Percentiles rank a stretch among this genome's conserved stretches.
phyloP scores from a whole-genome alignment of 2,888 invertebrate genomes.

The Tachystola acroxantha region DNA sequence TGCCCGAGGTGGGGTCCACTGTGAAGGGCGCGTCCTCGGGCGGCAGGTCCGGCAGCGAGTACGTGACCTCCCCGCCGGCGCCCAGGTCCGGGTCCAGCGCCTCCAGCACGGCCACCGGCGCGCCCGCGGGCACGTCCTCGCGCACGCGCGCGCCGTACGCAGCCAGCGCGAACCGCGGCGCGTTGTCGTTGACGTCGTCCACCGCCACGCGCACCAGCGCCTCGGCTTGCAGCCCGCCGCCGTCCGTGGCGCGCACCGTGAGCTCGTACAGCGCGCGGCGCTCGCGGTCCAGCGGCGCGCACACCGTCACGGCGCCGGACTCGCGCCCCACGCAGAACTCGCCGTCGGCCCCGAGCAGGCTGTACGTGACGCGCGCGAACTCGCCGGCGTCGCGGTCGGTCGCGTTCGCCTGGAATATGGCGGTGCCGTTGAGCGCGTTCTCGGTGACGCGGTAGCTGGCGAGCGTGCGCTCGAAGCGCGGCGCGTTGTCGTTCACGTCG shows the following conservation, averaged over 20 bases:
- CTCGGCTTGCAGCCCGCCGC: slow-evolving; percentile 87
- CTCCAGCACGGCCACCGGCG: slow-evolving; percentile 90
- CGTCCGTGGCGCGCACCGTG: slow-evolving; percentile 88
- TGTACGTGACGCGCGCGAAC: slow-evolving; percentile 87
- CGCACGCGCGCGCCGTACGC: slow-evolving; percentile 89
- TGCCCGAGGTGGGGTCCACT: slow-evolving; percentile 91
- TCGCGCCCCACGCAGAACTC: slow-evolving; percentile 89
- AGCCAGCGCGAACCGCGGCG: slow-evolving; percentile 87
- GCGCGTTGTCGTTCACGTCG: slow-evolving; percentile 95
- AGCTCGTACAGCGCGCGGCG: slow-evolving; percentile 88
- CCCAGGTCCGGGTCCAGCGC: slow-evolving; percentile 92
- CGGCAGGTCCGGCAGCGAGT: slow-evolving; percentile 84
- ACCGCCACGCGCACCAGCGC: slow-evolving; percentile 89
- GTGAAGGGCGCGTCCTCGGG: slow-evolving; percentile 85
- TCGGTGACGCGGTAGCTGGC: slow-evolving; percentile 92
- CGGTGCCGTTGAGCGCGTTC: slow-evolving; percentile 90
- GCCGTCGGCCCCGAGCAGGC: slow-evolving; percentile 84
- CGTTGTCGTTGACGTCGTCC: slow-evolving; percentile 94
- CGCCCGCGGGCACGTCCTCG: slow-evolving; percentile 93
- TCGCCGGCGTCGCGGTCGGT: slow-evolving; percentile 91
- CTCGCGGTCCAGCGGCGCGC: slow-evolving; percentile 90
- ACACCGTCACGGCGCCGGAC: slow-evolving; percentile 87
- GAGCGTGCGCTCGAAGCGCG: slow-evolving; percentile 88
- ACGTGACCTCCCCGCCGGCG: slow-evolving; percentile 87
- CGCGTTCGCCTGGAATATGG: slow-evolving; percentile 89